Percentiles rank a stretch among this genome's conserved stretches.
Evolutionary conservation across 92 coral and sea anemone genomes (phyloP).

Genomic region (Virgularia gustaviana): DNA sequence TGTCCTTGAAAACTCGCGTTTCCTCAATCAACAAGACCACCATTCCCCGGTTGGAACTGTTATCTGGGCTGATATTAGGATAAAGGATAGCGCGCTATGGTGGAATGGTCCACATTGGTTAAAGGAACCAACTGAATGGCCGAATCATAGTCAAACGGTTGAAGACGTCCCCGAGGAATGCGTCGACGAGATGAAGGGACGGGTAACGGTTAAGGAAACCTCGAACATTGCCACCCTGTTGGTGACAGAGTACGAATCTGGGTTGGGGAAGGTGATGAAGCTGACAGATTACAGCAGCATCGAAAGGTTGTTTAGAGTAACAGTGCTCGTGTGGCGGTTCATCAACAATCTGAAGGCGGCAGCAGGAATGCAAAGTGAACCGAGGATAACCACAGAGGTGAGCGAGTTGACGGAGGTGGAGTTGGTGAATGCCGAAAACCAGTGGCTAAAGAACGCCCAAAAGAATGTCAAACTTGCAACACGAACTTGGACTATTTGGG

Average conservation of each 20-base stretch:
- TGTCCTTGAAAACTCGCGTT: not conserved
- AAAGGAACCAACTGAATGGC: not conserved
- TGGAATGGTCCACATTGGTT: constrained; percentile 6
- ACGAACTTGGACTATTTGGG: not conserved
- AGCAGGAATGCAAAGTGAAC: not conserved
- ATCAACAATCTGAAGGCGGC: not conserved
- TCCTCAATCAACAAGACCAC: not conserved
- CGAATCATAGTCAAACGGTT: not conserved
- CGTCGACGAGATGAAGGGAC: not conserved
- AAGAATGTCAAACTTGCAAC: not conserved
- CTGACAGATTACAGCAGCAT: not conserved
- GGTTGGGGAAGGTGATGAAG: not conserved
- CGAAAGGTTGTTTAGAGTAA: not conserved
- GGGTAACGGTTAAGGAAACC: too few species aligned
- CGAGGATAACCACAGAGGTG: not conserved
- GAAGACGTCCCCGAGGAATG: not conserved
- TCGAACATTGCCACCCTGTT: not conserved
- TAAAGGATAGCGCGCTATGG: not conserved
- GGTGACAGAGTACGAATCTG: not conserved
- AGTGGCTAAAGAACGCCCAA: not conserved
- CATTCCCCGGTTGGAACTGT: constrained; percentile 1
- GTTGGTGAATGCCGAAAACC: not conserved
- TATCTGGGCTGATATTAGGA: not conserved
- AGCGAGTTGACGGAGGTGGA: not conserved
- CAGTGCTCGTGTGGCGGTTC: not conserved